A percentile compares a stretch with the other conserved stretches of the same genome.
phyloP scores from a whole-genome alignment of 2,797 vertebrate species.

The Pseudochirops corinnae region DNA sequence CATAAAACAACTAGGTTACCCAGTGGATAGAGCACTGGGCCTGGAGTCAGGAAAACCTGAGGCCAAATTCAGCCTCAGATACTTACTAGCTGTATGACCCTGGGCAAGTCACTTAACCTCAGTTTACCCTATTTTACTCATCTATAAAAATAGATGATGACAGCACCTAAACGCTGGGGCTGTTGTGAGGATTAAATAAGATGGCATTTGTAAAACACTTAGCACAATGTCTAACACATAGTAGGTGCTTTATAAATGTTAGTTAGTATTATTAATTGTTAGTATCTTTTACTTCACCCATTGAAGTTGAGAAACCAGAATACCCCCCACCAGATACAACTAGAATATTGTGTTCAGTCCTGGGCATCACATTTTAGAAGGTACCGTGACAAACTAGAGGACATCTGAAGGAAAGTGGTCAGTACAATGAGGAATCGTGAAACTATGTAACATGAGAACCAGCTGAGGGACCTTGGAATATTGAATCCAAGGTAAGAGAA shows the following conservation, averaged over 20 bases:
- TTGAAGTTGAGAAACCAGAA: neutral
- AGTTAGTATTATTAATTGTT: neutral
- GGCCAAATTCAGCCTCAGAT: neutral
- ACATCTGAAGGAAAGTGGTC: neutral
- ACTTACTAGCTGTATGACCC: neutral
- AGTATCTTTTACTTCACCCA: neutral
- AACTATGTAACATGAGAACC: neutral
- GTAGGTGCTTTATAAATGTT: neutral
- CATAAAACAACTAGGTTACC: neutral
- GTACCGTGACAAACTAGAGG: neutral
- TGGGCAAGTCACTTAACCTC: neutral
- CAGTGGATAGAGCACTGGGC: neutral
- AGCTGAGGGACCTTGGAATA: neutral
- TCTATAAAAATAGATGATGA: neutral
- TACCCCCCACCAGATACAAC: neutral
- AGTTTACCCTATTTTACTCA: neutral
- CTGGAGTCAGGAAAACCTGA: neutral
- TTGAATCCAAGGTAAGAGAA: neutral
- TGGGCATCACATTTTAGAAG: neutral
- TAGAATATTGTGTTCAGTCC: neutral
- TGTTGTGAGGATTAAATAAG: neutral
- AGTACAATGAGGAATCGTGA: neutral
- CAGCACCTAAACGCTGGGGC: neutral
- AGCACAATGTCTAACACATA: neutral
- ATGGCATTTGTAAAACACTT: neutral